A percentile compares a stretch with the other conserved stretches of the same genome.
phyloP scores from a whole-genome alignment of 1,140 invertebrate genomes.

The Potamilus streckersoni region DNA sequence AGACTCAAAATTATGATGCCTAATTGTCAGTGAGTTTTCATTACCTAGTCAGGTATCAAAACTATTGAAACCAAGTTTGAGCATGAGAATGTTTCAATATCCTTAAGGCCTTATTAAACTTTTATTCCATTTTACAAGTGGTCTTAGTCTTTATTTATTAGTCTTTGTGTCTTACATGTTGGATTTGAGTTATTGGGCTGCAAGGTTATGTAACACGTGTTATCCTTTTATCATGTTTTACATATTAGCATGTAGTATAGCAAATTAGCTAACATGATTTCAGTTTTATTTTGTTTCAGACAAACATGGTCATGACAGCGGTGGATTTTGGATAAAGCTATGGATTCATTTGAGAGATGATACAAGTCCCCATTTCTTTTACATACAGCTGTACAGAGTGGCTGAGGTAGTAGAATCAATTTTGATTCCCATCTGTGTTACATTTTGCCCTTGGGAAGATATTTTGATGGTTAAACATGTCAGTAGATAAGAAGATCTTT shows the following conservation, averaged over 20 bases:
- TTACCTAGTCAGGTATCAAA: too few relatives aligned
- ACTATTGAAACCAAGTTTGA: too few relatives aligned
- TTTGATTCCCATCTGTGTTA: neutral
- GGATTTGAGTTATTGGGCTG: neutral
- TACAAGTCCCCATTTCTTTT: conserved; percentile 25
- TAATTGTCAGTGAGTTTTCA: too few relatives aligned
- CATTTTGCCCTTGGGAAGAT: too few relatives aligned
- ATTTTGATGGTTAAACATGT: too few relatives aligned
- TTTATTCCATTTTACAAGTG: too few relatives aligned
- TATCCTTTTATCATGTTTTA: neutral
- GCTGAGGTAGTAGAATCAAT: conserved; percentile 16
- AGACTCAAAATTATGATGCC: too few relatives aligned
- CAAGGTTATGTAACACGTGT: neutral
- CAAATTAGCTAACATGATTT: neutral
- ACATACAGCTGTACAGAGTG: conserved; percentile 35
- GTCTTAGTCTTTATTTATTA: neutral
- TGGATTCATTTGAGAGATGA: conserved; percentile 36
- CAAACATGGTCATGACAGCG: conserved; percentile 27
- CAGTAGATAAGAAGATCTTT: too few relatives aligned
- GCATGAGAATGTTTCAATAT: too few relatives aligned
- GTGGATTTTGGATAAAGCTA: conserved; percentile 37
- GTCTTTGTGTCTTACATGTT: neutral
- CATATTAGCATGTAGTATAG: neutral
- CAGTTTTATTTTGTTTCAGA: conserved; percentile 8
- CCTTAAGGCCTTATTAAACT: too few relatives aligned